phyloP scores from a whole-genome alignment of 2,888 invertebrate genomes.

The Cylindroiulus punctatus region DNA sequence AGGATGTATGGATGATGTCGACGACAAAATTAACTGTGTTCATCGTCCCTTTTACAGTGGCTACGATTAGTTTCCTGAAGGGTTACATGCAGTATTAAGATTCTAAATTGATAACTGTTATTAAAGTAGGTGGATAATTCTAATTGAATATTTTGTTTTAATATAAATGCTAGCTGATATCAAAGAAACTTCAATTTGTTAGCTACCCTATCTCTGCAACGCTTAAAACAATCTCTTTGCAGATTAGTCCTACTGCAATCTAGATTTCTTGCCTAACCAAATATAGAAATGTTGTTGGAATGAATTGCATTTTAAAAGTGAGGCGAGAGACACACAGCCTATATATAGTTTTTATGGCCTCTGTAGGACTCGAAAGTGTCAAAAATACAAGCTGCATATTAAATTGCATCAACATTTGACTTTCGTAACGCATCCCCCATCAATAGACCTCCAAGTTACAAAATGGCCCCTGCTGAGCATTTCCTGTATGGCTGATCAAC shows the following conservation, averaged over 20 bases:
- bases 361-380: conserved; percentile 30
- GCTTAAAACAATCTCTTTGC: conserved; percentile 1
- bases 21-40: no score
- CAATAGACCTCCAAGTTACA: conserved; percentile 19
- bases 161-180: not conserved
- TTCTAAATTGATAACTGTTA: no score
- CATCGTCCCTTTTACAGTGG: no score
- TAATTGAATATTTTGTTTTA: not conserved
- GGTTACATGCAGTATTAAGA: no score
- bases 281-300: conserved; percentile 45
- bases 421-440: not conserved
- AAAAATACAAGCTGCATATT: conserved; percentile 43
- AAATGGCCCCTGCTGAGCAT: conserved; percentile 52
- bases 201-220: not conserved
- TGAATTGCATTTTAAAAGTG: conserved; percentile 37
- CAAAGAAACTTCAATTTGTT: not conserved
- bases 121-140: no score
- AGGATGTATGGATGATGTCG: no score
- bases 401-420: conserved; percentile 31
- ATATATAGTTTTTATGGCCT: conserved; percentile 41
- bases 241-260: conserved; percentile 23
- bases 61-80: no score
- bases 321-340: conserved; percentile 11
- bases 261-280: conserved; percentile 32
- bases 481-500: conserved; percentile 52